phyloP scores from a whole-genome alignment of 2,797 vertebrate genomes.

The Hydrolagus colliei region DNA sequence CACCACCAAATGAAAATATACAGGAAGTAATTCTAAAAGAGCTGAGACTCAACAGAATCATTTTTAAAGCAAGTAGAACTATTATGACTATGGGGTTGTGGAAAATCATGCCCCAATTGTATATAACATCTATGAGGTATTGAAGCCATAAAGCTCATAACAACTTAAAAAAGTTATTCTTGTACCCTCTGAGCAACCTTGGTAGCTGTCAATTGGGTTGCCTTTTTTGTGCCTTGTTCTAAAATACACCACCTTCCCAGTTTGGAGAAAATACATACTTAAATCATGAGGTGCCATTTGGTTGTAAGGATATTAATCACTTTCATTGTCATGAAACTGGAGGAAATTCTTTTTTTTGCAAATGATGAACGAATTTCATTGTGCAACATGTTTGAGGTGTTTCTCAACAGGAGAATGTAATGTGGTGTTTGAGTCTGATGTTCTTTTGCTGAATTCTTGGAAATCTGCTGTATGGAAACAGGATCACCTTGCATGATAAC shows the following conservation, averaged over 20 bases:
- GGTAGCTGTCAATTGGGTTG: neutral
- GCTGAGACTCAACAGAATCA: conserved; percentile 3
- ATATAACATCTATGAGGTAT: neutral
- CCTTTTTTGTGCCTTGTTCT: neutral
- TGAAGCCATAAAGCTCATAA: neutral
- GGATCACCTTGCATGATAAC: neutral
- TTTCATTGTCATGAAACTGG: no score
- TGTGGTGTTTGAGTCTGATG: no score
- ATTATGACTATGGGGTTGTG: neutral
- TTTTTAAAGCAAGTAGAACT: neutral
- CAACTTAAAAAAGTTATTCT: neutral
- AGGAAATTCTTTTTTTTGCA: no score
- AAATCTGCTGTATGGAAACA: neutral
- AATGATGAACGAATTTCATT: no score
- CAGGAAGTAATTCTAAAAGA: conserved; percentile 39
- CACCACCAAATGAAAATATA: conserved; percentile 32
- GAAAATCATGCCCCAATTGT: neutral
- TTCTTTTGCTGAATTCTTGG: neutral
- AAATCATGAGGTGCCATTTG: neutral
- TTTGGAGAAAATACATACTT: neutral
- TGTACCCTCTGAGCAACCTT: neutral
- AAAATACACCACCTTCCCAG: neutral
- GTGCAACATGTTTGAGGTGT: no score
- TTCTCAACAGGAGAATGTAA: no score
- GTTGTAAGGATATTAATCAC: no score